Evolutionary conservation across 2,797 vertebrate species (phyloP).

Genomic region (Euphonia xanthogaster): DNA sequence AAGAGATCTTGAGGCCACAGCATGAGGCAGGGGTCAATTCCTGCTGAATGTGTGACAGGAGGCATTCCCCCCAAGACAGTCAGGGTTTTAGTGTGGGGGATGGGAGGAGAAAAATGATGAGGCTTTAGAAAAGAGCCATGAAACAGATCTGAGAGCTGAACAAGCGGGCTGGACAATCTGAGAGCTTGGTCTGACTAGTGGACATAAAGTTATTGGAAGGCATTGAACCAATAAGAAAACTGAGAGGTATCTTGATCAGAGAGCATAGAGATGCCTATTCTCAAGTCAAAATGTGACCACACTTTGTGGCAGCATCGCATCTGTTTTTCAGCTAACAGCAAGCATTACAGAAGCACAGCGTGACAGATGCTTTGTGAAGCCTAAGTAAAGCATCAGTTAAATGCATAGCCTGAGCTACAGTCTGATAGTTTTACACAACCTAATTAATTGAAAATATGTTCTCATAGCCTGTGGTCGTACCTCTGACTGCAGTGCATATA

Average conservation of each 20-base stretch:
- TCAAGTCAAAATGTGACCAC: background rate
- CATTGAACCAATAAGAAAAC: background rate
- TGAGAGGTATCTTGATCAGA: background rate
- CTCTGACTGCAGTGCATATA: background rate
- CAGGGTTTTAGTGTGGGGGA: accelerated
- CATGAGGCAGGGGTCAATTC: background rate
- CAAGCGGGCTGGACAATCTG: background rate
- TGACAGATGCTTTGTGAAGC: background rate
- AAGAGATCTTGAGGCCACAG: background rate
- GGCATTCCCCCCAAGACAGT: background rate
- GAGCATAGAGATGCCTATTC: background rate
- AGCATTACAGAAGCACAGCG: background rate
- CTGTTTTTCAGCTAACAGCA: background rate
- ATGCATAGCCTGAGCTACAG: background rate
- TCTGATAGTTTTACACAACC: background rate
- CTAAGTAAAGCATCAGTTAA: background rate
- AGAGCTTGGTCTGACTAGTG: background rate
- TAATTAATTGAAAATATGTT: background rate
- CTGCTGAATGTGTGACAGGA: background rate
- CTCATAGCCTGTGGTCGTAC: background rate
- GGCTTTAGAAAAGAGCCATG: background rate
- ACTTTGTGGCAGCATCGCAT: background rate
- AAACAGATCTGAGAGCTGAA: background rate
- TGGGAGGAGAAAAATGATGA: background rate
- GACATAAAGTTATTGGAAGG: background rate